Conservation (phyloP, 2,797 vertebrate genomes). For the Esox masquinongy region DNA sequence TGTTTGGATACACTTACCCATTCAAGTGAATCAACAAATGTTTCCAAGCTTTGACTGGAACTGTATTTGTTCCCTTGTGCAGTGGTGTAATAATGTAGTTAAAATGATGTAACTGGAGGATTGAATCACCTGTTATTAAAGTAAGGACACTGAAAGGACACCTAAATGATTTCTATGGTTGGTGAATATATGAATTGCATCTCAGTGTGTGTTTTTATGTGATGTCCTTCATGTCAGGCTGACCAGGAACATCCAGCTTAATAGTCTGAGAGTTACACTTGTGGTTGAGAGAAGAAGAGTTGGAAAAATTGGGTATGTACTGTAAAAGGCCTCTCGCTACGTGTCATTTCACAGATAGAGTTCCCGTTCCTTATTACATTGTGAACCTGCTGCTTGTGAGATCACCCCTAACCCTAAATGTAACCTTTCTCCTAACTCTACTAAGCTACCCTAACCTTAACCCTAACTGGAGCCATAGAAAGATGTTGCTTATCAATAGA, state of each 20-base stretch:
- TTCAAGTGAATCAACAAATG: no score
- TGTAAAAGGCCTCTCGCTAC: conserved; percentile 8
- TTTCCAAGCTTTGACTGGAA: no score
- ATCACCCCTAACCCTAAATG: not conserved
- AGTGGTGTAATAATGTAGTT: no score
- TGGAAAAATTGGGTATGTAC: not conserved
- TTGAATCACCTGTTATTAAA: no score
- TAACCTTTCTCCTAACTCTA: no score
- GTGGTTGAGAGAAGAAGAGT: not conserved
- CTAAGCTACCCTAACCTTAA: not conserved
- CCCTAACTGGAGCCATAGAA: no score
- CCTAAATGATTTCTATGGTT: conserved; percentile 9
- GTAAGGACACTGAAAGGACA: no score
- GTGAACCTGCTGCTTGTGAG: not conserved
- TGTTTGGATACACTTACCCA: no score
- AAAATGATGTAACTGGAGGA: no score
- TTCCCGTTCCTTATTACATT: conserved; percentile 11
- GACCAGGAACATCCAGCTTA: conserved; percentile 53
- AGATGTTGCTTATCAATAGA: no score
- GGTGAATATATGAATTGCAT: conserved; percentile 38
- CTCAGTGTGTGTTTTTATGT: conserved; percentile 57
- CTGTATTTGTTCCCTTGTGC: no score
- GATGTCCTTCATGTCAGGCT: conserved; percentile 61
- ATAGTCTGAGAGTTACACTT: conserved; percentile 43
- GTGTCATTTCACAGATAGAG: conserved; percentile 14